phyloP scores from a whole-genome alignment of 2,888 invertebrate species.

The Gibbula magus region DNA sequence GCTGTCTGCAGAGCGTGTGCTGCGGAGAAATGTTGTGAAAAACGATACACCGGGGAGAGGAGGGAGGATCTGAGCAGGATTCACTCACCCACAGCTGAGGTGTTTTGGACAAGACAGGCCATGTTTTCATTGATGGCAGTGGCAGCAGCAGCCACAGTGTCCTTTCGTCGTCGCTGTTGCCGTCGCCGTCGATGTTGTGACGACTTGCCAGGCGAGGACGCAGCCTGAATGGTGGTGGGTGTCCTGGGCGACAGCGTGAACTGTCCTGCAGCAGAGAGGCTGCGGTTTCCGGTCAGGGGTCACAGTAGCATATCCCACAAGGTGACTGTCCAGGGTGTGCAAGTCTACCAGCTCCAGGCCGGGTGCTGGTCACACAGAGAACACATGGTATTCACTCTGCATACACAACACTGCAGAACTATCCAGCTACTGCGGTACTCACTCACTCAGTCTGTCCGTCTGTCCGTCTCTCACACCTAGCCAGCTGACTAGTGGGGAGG shows the following conservation, averaged over 20 bases:
- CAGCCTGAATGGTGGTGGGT: constrained; percentile 9
- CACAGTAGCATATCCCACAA: constrained; percentile 7
- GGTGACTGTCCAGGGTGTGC: neutral
- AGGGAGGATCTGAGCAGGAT: neutral
- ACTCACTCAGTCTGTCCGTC: neutral
- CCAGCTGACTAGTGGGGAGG: neutral
- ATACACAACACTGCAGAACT: neutral
- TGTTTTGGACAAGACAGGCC: constrained; percentile 40
- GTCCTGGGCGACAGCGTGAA: constrained; percentile 20
- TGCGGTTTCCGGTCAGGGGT: neutral
- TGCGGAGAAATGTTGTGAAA: constrained; percentile 11
- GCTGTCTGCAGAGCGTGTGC: too few relatives aligned
- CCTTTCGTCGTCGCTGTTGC: neutral
- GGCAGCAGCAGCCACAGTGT: constrained; percentile 15
- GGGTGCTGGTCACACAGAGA: neutral
- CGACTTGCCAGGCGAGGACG: neutral
- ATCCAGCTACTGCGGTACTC: neutral
- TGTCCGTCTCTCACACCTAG: neutral
- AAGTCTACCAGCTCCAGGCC: neutral
- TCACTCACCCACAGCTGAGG: constrained; percentile 34
- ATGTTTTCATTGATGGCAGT: constrained; percentile 33
- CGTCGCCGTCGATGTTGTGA: constrained; percentile 13
- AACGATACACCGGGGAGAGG: neutral
- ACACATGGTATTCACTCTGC: neutral
- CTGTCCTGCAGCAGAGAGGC: constrained; percentile 9